Conservation (phyloP, 2,888 invertebrate species). For the Eucera pruinosa region DNA sequence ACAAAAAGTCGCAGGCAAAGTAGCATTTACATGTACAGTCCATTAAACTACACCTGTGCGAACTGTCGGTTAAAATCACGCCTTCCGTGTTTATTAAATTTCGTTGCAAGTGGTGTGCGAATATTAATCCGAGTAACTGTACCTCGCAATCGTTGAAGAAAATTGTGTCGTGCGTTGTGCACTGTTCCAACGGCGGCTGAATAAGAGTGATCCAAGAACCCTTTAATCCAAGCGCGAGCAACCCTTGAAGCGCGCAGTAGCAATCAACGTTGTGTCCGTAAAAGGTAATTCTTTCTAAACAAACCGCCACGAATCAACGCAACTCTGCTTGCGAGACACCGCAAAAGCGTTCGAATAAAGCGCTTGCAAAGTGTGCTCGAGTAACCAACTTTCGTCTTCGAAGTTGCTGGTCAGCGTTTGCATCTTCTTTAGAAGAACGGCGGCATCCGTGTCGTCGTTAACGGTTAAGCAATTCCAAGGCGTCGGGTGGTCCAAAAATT, state of each 20-base stretch:
- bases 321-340: no score
- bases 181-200: slow-evolving; percentile 84
- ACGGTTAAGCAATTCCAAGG: slow-evolving; percentile 88
- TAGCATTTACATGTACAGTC: no score
- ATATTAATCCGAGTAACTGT: slow-evolving; percentile 62
- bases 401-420: slow-evolving; percentile 64
- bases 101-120: no score
- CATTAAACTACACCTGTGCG: no score
- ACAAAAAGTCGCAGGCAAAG: no score
- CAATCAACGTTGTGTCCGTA: slow-evolving; percentile 89
- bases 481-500: slow-evolving; percentile 71
- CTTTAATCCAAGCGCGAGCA: slow-evolving; percentile 87
- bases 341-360: no score
- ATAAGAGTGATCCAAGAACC: slow-evolving; percentile 87
- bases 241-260: slow-evolving; percentile 88
- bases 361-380: neutral
- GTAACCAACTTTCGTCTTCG: slow-evolving; percentile 59
- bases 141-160: slow-evolving; percentile 83
- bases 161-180: slow-evolving; percentile 69
- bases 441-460: slow-evolving; percentile 86
- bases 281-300: slow-evolving; percentile 85
- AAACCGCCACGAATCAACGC: no score
- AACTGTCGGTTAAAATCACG: no score
- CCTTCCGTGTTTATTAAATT: no score
- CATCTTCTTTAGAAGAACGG: slow-evolving; percentile 73